Evolutionary conservation across 2,797 vertebrate species (phyloP).

Genomic region (Phalanger gymnotis): DNA sequence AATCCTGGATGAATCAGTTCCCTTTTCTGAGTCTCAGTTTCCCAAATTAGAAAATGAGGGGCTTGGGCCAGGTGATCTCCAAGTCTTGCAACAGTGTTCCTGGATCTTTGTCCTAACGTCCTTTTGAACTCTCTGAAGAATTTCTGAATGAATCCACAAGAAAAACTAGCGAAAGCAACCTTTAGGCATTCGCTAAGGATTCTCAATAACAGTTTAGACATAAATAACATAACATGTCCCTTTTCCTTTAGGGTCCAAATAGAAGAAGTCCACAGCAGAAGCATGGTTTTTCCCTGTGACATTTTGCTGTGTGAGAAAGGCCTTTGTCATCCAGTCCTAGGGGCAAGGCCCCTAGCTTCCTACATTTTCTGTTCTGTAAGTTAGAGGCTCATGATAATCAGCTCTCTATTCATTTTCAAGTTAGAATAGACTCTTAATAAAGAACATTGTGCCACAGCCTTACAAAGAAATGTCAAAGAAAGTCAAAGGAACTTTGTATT

Average conservation of each 20-base stretch:
- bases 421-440: not conserved
- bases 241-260: not conserved
- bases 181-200: not conserved
- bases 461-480: not conserved
- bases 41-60: not conserved
- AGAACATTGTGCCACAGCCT: not conserved
- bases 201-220: not conserved
- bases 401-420: not conserved
- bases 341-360: not conserved
- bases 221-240: not conserved
- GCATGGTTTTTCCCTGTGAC: not conserved
- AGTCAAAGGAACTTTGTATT: conserved; percentile 5
- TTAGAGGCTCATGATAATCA: not conserved
- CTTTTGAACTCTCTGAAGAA: not conserved
- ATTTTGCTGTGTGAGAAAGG: not conserved
- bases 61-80: not conserved
- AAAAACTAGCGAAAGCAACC: not conserved
- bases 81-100: not conserved
- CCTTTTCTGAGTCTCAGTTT: not conserved
- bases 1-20: not conserved
- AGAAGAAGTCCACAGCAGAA: not conserved
- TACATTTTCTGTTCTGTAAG: not conserved
- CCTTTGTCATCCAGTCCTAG: not conserved
- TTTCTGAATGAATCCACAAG: not conserved
- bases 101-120: not conserved